Evolutionary conservation across 1,140 invertebrate genomes (phyloP).

Genomic region (Anoplophora glabripennis): DNA sequence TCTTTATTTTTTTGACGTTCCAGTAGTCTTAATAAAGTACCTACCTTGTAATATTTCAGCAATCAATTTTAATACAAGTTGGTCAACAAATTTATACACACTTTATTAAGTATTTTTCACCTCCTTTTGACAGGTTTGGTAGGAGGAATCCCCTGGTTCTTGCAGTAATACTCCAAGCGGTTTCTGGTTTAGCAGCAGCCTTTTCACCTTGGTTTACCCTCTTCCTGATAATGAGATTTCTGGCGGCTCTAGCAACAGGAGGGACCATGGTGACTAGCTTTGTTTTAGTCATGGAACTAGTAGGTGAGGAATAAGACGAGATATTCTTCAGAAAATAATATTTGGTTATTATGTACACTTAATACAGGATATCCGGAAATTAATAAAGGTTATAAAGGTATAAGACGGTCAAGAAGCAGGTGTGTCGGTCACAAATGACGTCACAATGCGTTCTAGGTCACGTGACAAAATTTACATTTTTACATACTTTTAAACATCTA

Average conservation of each 20-base stretch:
- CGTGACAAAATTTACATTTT: no score
- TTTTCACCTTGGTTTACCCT: constrained; percentile 66
- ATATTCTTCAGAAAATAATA: not conserved
- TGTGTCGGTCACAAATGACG: no score
- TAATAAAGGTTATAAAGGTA: no score
- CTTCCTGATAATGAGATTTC: constrained; percentile 67
- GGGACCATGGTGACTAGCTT: constrained; percentile 75
- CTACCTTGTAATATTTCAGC: not conserved
- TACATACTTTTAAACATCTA: no score
- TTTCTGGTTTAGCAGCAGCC: constrained; percentile 61
- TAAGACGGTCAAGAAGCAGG: no score
- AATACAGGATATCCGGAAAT: no score
- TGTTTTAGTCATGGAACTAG: constrained; percentile 72
- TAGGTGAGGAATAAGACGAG: constrained; percentile 49
- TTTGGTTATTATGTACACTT: no score
- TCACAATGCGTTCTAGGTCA: no score
- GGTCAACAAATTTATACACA: not conserved
- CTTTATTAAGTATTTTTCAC: not conserved
- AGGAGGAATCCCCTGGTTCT: constrained; percentile 63
- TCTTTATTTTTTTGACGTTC: not conserved
- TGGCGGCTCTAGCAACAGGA: constrained; percentile 68
- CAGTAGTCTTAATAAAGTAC: not conserved
- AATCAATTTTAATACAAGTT: no score
- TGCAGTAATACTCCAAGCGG: constrained; percentile 63
- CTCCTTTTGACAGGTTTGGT: constrained; percentile 61